Evolutionary conservation across 2,888 invertebrate species (phyloP).

Genomic region (Xanthostigma xanthostigma): DNA sequence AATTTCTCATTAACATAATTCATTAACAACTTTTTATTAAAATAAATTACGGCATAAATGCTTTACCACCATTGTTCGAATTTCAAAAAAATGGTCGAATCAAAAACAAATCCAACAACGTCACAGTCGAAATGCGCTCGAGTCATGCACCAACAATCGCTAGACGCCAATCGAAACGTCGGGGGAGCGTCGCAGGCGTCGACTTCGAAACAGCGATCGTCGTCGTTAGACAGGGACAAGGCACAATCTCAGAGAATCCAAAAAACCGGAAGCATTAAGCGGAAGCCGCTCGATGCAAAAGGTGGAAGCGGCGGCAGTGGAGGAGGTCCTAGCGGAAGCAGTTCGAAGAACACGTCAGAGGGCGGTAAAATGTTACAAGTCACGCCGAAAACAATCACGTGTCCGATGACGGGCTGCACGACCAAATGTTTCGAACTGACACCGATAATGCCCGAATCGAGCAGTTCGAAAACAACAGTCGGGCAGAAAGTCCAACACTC

Average conservation of each 20-base stretch:
- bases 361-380: slow-evolving; percentile 17
- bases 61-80: slow-evolving; percentile 7
- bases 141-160: not conserved
- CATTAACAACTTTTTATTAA: too few species aligned
- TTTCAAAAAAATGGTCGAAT: slow-evolving; percentile 26
- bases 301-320: slow-evolving; percentile 24
- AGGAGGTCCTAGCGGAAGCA: slow-evolving; percentile 22
- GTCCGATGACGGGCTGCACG: too few species aligned
- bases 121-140: slow-evolving; percentile 2
- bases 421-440: too few species aligned
- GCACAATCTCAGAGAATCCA: too few species aligned
- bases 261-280: slow-evolving; percentile 9
- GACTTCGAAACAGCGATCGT: too few species aligned
- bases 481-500: not conserved
- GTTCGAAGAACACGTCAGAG: slow-evolving; percentile 21
- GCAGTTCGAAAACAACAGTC: too few species aligned
- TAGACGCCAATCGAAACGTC: not conserved
- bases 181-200: not conserved
- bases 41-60: slow-evolving; percentile 1
- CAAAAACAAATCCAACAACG: slow-evolving; percentile 18
- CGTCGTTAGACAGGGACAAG: too few species aligned
- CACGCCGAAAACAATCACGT: too few species aligned
- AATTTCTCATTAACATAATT: too few species aligned
- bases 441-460: too few species aligned
- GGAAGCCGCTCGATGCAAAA: slow-evolving; percentile 29